Evolutionary conservation across 2,113 vertebrate species (phyloP).

Genomic region (Epinephelus lanceolatus): DNA sequence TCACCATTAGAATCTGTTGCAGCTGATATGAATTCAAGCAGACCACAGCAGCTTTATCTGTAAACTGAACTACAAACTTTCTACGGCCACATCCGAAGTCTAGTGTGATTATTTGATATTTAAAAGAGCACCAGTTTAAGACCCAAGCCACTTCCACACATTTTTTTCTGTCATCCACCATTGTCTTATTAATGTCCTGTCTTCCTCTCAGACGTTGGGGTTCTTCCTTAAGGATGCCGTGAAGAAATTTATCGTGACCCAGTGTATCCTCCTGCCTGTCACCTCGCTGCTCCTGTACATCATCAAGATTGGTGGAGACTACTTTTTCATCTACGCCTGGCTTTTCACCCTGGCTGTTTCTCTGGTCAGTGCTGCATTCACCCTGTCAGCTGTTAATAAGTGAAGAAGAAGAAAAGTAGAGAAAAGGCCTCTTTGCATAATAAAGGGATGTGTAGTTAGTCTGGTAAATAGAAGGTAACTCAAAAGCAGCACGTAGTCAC

Average conservation of each 20-base stretch:
- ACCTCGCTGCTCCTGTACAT: conserved; percentile 97
- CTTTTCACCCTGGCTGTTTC: conserved; percentile 95
- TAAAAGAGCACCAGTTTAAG: background rate
- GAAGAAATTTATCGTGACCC: conserved; percentile 98
- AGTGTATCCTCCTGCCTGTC: conserved; percentile 96
- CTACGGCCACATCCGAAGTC: background rate
- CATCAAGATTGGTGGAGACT: conserved; percentile 98
- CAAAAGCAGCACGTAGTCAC: background rate
- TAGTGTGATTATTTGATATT: background rate
- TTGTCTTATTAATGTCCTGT: conserved; percentile 5
- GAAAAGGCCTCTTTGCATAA: background rate
- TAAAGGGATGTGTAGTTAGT: background rate
- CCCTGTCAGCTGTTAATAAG: background rate
- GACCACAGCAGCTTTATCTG: background rate
- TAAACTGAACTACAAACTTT: background rate
- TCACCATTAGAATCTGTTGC: background rate
- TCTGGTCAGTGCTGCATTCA: conserved; percentile 87
- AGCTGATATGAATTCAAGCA: background rate
- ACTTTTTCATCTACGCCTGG: conserved; percentile 99
- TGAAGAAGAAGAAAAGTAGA: background rate
- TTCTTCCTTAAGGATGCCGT: conserved; percentile 97
- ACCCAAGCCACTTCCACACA: background rate
- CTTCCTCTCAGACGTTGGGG: conserved; percentile 87
- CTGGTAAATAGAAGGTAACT: background rate
- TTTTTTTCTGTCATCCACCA: background rate